phyloP scores from a whole-genome alignment of 2,113 vertebrate genomes.

The Thunnus thynnus region DNA sequence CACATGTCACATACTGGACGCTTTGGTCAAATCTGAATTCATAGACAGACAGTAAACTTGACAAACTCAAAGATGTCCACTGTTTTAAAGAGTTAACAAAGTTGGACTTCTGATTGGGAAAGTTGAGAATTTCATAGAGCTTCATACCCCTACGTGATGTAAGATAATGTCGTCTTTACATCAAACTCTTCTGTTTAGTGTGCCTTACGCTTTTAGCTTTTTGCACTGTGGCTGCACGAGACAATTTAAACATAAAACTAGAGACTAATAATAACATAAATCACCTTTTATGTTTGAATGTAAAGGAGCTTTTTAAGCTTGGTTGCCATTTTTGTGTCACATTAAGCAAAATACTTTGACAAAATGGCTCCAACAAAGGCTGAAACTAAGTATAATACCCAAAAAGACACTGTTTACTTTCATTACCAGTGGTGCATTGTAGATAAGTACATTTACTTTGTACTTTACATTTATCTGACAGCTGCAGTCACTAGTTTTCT shows the following conservation, averaged over 20 bases:
- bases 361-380: neutral
- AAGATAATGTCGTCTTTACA: neutral
- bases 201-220: slow-evolving; percentile 55
- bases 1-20: neutral
- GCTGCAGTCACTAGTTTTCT: no score
- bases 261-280: neutral
- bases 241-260: neutral
- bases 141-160: neutral
- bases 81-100: neutral
- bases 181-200: slow-evolving; percentile 31
- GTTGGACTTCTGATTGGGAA: neutral
- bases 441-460: neutral
- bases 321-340: neutral
- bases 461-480: no score
- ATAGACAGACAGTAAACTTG: neutral
- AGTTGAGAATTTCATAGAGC: no score
- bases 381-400: slow-evolving; percentile 9
- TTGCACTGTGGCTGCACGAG: slow-evolving; percentile 10
- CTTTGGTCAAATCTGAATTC: neutral
- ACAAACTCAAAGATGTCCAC: neutral
- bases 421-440: neutral
- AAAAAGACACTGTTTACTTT: neutral
- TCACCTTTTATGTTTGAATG: slow-evolving; percentile 36
- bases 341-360: neutral
- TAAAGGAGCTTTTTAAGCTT: neutral